Evolutionary conservation across 2,888 invertebrate genomes (phyloP).

Genomic region (Taenaris catops): DNA sequence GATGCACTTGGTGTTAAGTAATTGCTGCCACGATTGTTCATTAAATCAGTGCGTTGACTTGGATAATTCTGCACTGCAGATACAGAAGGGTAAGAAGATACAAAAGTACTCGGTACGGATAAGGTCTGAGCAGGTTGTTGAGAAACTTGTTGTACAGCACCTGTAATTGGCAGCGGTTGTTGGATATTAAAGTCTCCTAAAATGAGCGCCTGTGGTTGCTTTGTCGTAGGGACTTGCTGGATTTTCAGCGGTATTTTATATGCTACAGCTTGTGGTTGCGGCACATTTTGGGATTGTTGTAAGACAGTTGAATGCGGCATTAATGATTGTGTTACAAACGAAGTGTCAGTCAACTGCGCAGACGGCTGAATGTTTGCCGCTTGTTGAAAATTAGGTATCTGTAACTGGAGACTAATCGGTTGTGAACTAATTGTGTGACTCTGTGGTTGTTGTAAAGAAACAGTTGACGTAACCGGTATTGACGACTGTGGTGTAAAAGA

Average conservation of each 20-base stretch:
- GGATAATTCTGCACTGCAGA: conserved; percentile 8
- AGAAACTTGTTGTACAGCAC: conserved; percentile 15
- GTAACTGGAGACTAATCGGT: conserved; percentile 16
- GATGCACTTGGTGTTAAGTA: conserved; percentile 7
- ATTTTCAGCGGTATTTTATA: conserved; percentile 7
- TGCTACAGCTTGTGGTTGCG: conserved; percentile 1
- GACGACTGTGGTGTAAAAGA: conserved; percentile 5
- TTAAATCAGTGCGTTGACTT: conserved; percentile 6
- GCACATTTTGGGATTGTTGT: conserved; percentile 17
- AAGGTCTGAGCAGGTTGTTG: conserved; percentile 12
- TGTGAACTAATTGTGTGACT: conserved; percentile 3
- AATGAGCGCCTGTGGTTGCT: neutral
- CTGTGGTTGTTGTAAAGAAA: conserved; percentile 13
- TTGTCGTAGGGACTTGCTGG: conserved; percentile 2
- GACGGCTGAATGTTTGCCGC: conserved; percentile 15
- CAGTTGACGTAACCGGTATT: conserved; percentile 1
- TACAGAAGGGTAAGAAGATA: conserved; percentile 8
- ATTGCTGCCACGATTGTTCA: conserved; percentile 7
- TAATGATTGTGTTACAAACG: conserved; percentile 17
- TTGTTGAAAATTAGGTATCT: conserved; percentile 30
- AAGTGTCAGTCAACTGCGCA: conserved; percentile 4
- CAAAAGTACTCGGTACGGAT: conserved; percentile 9
- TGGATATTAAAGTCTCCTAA: conserved; percentile 1
- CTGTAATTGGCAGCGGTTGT: conserved; percentile 2
- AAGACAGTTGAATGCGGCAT: conserved; percentile 7